Evolutionary conservation across 2,888 invertebrate species (phyloP), one percentile per base, ranked within the genome.

Genomic region (Apoderus coryli): DNA sequence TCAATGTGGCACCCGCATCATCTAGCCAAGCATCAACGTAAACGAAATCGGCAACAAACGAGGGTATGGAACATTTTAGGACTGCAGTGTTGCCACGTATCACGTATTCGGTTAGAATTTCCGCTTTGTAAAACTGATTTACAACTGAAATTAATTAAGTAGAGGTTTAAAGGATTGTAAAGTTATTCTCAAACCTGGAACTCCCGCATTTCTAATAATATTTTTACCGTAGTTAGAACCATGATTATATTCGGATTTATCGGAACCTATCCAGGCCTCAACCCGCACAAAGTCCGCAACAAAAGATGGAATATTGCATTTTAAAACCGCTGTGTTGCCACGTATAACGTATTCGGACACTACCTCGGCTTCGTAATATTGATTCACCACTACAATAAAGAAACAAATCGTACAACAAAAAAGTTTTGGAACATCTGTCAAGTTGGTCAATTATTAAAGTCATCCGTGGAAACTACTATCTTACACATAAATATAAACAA

Each of bases 271-370:
- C 86, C 86, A 88, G 40, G 81, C 76, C 54, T 81, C 77, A 30
- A 92, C 88, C 54, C 76, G 75, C 29, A 92, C 82, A 60, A 88
- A 90, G 64, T 90, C 89, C 25, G 82, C 77, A 34, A 86, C 84
- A 57, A 86, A 88, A 40, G 82, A 82, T 14, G 88, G 86, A 48
- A 88, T 85, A 50, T 80, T 84, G 62, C 86, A 88, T 59, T 85
- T 85, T 25, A 88, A 62, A 33, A 86, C 78, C 7, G 85, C 86
- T 15, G 82, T 76, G 55, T 88, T 88, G 30, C 86, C 85, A 44
- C 77, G 71, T 46, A 88, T 86, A 24, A 86, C 85, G 60, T 86
- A 85, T 56, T 88, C 86, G 39, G 85, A 84, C 43, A 85, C 81
- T 44, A 59, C 57, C 61, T 86, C 85, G 23, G 82, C 79, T 59